These are phyloP conservation scores for Poicephalus meyeri DNA, from an alignment of 2,113 vertebrate species.

Conservation along the genomic window DNA sequence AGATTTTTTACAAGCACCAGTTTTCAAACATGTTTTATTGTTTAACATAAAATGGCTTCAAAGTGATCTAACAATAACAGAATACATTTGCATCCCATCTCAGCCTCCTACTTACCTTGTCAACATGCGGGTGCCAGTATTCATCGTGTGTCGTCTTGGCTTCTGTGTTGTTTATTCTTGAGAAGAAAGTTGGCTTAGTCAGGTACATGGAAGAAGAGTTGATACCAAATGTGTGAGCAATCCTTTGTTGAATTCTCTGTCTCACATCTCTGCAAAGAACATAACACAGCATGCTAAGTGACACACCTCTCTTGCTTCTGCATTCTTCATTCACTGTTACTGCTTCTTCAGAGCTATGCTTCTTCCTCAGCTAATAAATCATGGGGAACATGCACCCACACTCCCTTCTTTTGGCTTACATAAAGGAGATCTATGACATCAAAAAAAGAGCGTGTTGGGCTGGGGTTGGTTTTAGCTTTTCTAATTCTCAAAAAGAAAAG, in stretches of 20 bases:
- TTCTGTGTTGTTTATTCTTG: conserved; percentile 88
- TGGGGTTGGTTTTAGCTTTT: not conserved
- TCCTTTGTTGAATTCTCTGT: conserved; percentile 81
- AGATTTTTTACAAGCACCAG: not conserved
- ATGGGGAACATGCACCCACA: accelerated
- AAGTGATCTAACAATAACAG: not conserved
- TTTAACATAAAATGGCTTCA: not conserved
- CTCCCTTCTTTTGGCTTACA: not conserved
- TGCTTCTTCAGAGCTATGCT: not conserved
- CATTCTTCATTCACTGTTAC: not conserved
- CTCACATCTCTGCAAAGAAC: conserved; percentile 78
- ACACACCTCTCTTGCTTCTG: not conserved
- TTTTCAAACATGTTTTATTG: not conserved
- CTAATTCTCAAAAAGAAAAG: not conserved
- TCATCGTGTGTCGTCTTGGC: conserved; percentile 92
- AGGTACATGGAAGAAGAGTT: conserved; percentile 81
- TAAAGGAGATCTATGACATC: not conserved
- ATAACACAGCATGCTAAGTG: not conserved
- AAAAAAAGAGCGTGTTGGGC: not conserved
- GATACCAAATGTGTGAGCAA: conserved; percentile 86
- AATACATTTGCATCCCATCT: not conserved
- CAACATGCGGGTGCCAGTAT: conserved; percentile 96
- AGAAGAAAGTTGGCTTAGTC: conserved; percentile 98
- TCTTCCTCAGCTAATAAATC: not conserved
- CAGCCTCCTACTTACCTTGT: conserved; percentile 82